A percentile compares a stretch with the other conserved stretches of the same genome.
Conservation (phyloP, 2,888 invertebrate genomes). For the Megalurothrips usitatus region DNA sequence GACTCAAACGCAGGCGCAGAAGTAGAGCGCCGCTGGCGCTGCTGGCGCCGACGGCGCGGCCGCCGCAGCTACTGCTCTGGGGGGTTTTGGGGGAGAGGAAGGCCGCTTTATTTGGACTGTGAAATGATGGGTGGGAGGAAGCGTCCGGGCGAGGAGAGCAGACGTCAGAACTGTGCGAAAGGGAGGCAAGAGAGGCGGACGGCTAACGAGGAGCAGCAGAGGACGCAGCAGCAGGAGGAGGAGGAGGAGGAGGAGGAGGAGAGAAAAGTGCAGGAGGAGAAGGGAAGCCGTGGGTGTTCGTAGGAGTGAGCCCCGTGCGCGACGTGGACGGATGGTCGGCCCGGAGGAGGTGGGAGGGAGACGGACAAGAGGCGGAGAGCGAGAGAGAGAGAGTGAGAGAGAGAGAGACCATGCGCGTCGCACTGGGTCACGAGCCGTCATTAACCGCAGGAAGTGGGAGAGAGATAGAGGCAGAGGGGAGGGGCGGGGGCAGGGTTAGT, state of each 20-base stretch:
- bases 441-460: conserved; percentile 21
- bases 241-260: background rate
- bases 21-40: background rate
- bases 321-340: background rate
- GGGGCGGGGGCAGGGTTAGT: no score
- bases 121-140: background rate
- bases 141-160: background rate
- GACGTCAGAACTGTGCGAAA: background rate
- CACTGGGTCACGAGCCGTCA: conserved; percentile 23
- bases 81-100: no score
- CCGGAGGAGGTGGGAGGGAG: no score
- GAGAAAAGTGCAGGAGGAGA: background rate
- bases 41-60: no score
- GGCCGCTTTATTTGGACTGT: no score
- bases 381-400: background rate
- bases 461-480: background rate
- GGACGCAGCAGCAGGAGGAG: background rate
- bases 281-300: conserved; percentile 4
- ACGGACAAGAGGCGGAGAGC: background rate
- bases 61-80: no score
- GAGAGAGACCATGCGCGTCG: background rate
- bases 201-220: background rate
- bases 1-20: background rate
- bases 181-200: background rate
- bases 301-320: background rate